Evolutionary conservation across 2,797 vertebrate genomes (phyloP).

Genomic region (Urocyon cinereoargenteus): DNA sequence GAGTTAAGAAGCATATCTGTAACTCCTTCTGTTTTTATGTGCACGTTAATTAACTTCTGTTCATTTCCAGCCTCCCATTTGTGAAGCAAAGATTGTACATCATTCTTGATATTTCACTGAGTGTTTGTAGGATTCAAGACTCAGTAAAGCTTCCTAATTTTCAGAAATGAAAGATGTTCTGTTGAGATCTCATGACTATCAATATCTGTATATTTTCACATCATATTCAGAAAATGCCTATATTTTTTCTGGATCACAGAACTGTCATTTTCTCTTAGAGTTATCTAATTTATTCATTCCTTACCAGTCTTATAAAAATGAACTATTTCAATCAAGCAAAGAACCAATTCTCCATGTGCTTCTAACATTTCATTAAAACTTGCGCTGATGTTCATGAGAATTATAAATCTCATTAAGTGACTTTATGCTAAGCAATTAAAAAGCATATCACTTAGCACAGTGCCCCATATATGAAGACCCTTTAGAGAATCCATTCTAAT

Average conservation of each 20-base stretch:
- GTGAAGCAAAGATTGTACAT: background rate
- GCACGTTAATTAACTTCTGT: background rate
- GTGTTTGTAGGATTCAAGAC: too few relatives aligned
- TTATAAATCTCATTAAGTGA: constrained; percentile 21
- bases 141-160: background rate
- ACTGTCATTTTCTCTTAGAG: background rate
- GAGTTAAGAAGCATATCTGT: too few relatives aligned
- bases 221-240: background rate
- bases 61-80: background rate
- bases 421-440: constrained; percentile 19
- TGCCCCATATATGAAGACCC: background rate
- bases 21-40: background rate
- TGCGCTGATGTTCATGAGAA: background rate
- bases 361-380: constrained; percentile 11
- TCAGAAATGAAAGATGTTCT: background rate
- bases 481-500: background rate
- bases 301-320: background rate
- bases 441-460: background rate
- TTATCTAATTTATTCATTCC: background rate
- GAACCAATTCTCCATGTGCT: background rate
- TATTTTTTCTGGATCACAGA: background rate
- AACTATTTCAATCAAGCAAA: constrained; percentile 17
- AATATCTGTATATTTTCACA: background rate
- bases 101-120: background rate
- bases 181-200: background rate